These are phyloP conservation scores for Regulus satrapa DNA, from an alignment of 2,113 vertebrate species.

Conservation along the genomic window DNA sequence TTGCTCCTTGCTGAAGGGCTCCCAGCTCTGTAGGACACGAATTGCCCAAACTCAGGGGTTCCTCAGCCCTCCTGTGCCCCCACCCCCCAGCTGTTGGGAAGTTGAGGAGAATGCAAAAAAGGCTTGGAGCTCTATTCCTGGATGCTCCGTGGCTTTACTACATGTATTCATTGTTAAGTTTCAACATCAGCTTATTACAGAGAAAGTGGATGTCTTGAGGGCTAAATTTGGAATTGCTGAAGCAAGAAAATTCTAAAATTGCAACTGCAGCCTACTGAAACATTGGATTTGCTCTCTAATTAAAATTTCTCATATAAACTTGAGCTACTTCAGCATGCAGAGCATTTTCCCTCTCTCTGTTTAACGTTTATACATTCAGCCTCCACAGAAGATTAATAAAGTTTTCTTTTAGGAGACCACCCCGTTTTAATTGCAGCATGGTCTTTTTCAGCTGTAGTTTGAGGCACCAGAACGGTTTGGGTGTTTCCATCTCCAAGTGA, in stretches of 20 bases:
- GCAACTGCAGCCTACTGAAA: slow-evolving; percentile 43
- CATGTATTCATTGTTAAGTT: background rate
- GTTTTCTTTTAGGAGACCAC: background rate
- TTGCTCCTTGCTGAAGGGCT: background rate
- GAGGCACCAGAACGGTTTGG: background rate
- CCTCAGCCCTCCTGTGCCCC: background rate
- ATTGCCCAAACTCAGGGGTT: background rate
- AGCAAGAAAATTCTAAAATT: slow-evolving; percentile 39
- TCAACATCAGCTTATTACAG: slow-evolving; percentile 4
- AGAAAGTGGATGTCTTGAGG: slow-evolving; percentile 32
- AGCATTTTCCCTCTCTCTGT: background rate
- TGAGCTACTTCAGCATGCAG: background rate
- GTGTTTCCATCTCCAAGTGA: background rate
- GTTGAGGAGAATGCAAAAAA: background rate
- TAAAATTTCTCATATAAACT: slow-evolving; percentile 35
- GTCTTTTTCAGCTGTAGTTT: background rate
- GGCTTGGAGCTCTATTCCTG: background rate
- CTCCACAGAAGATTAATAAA: background rate
- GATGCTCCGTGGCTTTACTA: slow-evolving; percentile 32
- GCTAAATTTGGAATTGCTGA: slow-evolving; percentile 56
- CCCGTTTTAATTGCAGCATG: background rate
- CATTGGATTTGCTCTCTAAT: slow-evolving; percentile 32
- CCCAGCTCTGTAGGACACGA: background rate
- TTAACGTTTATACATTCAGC: background rate
- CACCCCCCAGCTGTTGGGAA: accelerated